phyloP scores from a whole-genome alignment of 2,888 invertebrate genomes.

The Machimus rusticus region DNA sequence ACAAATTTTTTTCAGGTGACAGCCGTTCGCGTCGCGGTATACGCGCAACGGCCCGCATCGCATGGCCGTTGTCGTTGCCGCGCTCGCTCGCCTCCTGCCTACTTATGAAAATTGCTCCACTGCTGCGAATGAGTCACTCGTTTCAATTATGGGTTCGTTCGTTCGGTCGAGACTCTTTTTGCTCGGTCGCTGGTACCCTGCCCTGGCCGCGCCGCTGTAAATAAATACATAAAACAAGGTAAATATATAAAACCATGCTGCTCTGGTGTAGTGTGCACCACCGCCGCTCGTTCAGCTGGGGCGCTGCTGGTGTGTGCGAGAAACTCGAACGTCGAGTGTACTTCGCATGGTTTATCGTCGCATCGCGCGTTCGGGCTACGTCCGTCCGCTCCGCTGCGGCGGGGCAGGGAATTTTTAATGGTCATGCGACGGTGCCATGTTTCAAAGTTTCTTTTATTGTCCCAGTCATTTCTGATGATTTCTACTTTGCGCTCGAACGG shows the following conservation, averaged over 20 bases:
- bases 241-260: neutral
- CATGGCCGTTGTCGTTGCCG: neutral
- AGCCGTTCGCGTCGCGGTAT: neutral
- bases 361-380: neutral
- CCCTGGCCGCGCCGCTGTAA: neutral
- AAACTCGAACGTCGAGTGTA: neutral
- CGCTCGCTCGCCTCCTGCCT: neutral
- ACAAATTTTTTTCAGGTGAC: neutral
- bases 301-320: neutral
- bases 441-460: neutral
- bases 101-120: neutral
- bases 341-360: neutral
- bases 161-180: neutral
- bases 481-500: neutral
- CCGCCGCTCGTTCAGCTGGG: neutral
- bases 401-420: neutral
- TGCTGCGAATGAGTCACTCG: constrained; percentile 1
- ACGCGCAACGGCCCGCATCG: neutral
- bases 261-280: neutral
- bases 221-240: neutral
- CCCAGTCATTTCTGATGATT: neutral
- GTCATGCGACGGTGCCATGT: neutral
- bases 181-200: neutral
- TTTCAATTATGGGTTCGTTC: neutral
- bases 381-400: too few species aligned